Base-by-base conservation (phyloP, 1,140 invertebrate genomes). In the Contarinia nasturtii region DNA sequence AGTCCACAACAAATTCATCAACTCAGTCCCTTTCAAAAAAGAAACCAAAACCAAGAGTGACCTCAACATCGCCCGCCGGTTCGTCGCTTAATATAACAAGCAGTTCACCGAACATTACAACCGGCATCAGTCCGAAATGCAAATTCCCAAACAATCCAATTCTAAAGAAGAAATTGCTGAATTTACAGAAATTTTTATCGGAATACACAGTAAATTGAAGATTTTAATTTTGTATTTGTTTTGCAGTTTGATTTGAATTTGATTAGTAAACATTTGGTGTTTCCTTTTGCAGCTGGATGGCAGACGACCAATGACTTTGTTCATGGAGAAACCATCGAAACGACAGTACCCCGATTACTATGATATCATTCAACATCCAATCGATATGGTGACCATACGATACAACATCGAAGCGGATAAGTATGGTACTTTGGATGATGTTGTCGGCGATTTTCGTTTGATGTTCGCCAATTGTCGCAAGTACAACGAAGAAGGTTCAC, bases 301-400 rank as follows among this genome's bases (percentile, higher is more conserved):
- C 7, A 69, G 92, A 22, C 77, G 85, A 49, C 80, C 90, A 1
- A 88, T 94, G 67, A 67, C 88, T 37, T 77, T 88, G 54, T 98
- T 98, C 59, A 86, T 97, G 82, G 88, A 93, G 62, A 89, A 95
- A 60, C 94, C 94, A 3, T 92, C 86, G 1, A 90, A 88, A 57
- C 93, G 94, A 62, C 67, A 91, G 17, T 97, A 96, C 66, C 88
- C 92, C 0, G 91, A 94, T 61, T 96, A 96, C 65, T 96, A 95
- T 66, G 80, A 90, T 65, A 79, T 96, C 1, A 97, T 97, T 49
- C 73, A 80, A 33, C 83, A 87, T 54, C 93, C 93, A 1, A 94
- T 96, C 49, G 92, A 96, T 63, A 90, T 97, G 82, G 73, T 88
- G 34, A 88, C 82, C 22, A 95, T 97, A 58, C 86, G 94, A 57